Base-by-base conservation (phyloP, 2,113 vertebrate species). In the Oenanthe melanoleuca region DNA sequence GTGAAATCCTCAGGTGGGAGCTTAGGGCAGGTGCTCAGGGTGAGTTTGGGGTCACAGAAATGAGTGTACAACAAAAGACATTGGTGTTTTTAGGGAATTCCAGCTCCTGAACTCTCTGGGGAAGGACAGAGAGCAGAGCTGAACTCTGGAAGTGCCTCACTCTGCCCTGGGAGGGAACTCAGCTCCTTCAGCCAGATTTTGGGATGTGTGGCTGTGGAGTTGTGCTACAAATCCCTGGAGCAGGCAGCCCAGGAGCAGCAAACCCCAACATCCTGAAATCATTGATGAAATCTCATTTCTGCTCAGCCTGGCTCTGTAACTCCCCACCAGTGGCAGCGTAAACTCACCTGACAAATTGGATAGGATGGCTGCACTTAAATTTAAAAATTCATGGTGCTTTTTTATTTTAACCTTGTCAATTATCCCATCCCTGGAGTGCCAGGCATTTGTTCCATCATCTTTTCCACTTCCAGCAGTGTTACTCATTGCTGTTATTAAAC, bases 361-460 rank as follows among this genome's bases (percentile, higher is more conserved):
- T 59, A 42, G 85, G 42, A 66, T 83, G 52, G 74, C 49, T 78
- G 91, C 88, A 60, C 86, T 95, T 80, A 45, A 70, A 92, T 66
- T 70, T 33, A 70, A 90, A 92, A 77, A 80, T 63, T 66, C 40
- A 15, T 78, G 37, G 42, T 29, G 80, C 14, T 65, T 65, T 45
- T 69, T 72, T 29, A 28, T 60, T 86, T 78, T 50, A 44, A 37
- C 29, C 61, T 53, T 72, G 65, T 91, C 86, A 64, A 1, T 84
- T 64, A 83, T 50, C 53, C 72, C 22, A 0, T 83, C 82, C 75
- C 92, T 78, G 80, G 79, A 72, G 72, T 14, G 31, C 40, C 61
- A 73, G 74, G 80, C 57, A 9, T 49, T 92, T 90, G 47, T 86
- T 95, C 50, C 88, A n/a, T 82, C 53, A 87, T 70, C 73, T 86